phyloP scores from a whole-genome alignment of 1,140 invertebrate species.

The Capitella teleta region DNA sequence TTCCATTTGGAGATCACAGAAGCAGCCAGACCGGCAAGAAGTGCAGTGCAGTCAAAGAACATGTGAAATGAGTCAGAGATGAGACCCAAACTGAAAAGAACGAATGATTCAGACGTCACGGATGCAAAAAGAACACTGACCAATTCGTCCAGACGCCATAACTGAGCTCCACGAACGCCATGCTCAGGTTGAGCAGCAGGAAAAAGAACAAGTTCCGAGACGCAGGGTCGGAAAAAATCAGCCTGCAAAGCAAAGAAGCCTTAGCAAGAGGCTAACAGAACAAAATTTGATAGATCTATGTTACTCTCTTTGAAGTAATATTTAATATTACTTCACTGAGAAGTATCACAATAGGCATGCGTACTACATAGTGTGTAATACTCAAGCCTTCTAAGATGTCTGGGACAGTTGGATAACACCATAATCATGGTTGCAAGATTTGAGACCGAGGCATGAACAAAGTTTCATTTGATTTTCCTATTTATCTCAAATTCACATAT shows the following conservation, averaged over 20 bases:
- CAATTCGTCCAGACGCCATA: conserved; percentile 95
- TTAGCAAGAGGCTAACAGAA: neutral
- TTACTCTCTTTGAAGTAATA: neutral
- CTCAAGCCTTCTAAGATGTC: neutral
- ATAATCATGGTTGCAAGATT: too few species aligned
- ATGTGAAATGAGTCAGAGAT: conserved; percentile 99
- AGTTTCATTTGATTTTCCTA: too few species aligned
- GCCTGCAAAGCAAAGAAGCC: conserved; percentile 41
- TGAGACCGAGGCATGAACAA: too few species aligned
- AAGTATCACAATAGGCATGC: too few species aligned
- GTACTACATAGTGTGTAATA: too few species aligned
- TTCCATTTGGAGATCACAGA: conserved; percentile 74
- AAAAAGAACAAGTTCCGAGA: conserved; percentile 93
- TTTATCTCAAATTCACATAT: too few species aligned
- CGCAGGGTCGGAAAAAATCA: conserved; percentile 84
- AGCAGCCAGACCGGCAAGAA: conserved; percentile 85
- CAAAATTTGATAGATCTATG: neutral
- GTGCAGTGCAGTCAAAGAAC: conserved; percentile 97
- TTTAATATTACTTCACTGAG: neutral
- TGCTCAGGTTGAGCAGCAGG: conserved; percentile 77
- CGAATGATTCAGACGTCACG: neutral
- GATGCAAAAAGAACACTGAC: conserved; percentile 14
- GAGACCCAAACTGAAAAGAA: conserved; percentile 55
- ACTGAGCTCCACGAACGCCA: conserved; percentile 82
- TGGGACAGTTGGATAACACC: neutral